These are phyloP conservation scores for Aphelocoma californica DNA, from an alignment of 2,797 vertebrate genomes.

Conservation along the genomic window DNA sequence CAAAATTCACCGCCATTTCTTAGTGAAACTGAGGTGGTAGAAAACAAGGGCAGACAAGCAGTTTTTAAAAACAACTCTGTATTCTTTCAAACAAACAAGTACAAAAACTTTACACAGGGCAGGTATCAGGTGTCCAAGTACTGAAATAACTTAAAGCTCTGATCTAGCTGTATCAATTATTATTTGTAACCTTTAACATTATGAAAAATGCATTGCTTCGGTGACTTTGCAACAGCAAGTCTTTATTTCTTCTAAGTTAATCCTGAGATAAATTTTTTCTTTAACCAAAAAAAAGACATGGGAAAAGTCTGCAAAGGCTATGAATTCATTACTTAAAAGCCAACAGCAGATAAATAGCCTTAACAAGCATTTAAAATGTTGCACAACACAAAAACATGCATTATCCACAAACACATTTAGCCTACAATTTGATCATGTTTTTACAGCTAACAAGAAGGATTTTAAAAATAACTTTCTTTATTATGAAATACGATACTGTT, in stretches of 20 bases:
- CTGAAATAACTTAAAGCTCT: background rate
- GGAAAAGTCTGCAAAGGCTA: background rate
- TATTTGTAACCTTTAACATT: background rate
- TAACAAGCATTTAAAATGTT: background rate
- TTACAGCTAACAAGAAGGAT: background rate
- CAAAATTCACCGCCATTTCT: constrained; percentile 5
- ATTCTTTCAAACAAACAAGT: background rate
- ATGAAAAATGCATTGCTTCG: background rate
- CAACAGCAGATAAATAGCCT: background rate
- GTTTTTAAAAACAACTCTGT: background rate
- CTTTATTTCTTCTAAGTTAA: background rate
- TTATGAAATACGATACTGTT: background rate
- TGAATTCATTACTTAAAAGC: background rate
- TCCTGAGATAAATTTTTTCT: background rate
- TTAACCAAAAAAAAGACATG: background rate
- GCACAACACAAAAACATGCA: background rate
- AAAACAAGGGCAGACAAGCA: background rate
- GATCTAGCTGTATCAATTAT: background rate
- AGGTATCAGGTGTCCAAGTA: background rate
- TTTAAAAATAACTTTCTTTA: background rate
- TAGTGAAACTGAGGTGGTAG: background rate
- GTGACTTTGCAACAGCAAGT: background rate
- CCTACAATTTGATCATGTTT: background rate
- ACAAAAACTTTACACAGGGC: background rate
- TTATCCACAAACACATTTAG: background rate